These are phyloP conservation scores for Prenolepis imparis DNA, from an alignment of 2,888 invertebrate species.

Conservation along the genomic window DNA sequence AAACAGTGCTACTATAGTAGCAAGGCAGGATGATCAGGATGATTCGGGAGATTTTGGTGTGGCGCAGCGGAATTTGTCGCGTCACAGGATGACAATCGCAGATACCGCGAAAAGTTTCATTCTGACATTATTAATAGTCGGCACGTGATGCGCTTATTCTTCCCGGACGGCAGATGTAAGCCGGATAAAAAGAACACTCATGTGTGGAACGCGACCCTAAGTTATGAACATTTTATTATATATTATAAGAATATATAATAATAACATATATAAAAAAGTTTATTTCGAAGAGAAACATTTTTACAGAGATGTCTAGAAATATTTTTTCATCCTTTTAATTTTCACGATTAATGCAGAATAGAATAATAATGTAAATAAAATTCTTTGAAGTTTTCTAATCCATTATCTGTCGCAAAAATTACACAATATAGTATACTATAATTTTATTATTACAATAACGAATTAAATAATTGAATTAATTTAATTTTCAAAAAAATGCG, in stretches of 20 bases:
- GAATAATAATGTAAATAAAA: constrained; percentile 10
- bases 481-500: not conserved
- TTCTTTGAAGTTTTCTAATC: not conserved
- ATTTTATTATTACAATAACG: not conserved
- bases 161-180: constrained; percentile 31
- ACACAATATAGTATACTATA: not conserved
- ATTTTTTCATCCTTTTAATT: not conserved
- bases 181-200: constrained; percentile 33
- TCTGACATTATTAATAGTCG: constrained; percentile 75
- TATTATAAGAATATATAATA: not conserved
- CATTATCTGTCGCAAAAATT: not conserved
- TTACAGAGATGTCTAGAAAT: not conserved
- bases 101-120: constrained; percentile 59
- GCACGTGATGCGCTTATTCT: constrained; percentile 70
- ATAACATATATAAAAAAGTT: not conserved
- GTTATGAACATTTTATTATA: constrained; percentile 27
- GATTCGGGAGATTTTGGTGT: constrained; percentile 69
- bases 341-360: not conserved
- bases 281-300: not conserved
- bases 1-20: constrained; percentile 77
- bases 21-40: constrained; percentile 63
- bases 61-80: constrained; percentile 70
- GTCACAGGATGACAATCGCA: constrained; percentile 73
- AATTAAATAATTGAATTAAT: not conserved
- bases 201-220: constrained; percentile 13